A percentile compares a stretch with the other conserved stretches of the same genome.
Evolutionary conservation across 1,140 invertebrate species (phyloP).

Genomic region (Drosophila melanogaster): DNA sequence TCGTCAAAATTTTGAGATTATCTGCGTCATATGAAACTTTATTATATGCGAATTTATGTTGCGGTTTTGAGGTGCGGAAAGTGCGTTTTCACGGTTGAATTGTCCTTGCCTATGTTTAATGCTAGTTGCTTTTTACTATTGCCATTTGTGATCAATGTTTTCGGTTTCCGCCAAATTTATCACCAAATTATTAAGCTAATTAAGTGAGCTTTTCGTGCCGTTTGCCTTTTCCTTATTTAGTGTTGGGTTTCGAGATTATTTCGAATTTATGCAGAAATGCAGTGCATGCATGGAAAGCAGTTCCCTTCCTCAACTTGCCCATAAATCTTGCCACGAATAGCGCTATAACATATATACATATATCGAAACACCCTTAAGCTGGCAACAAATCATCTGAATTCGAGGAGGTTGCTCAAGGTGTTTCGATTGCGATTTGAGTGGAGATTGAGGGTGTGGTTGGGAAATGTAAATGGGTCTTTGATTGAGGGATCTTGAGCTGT

Average conservation of each 20-base stretch:
- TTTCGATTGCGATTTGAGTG: conserved; percentile 43
- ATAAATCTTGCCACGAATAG: conserved; percentile 68
- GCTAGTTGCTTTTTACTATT: conserved; percentile 1
- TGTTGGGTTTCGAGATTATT: conserved; percentile 51
- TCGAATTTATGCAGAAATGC: conserved; percentile 70
- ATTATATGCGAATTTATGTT: not conserved
- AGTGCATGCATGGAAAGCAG: conserved; percentile 22
- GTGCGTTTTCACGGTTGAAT: conserved; percentile 14
- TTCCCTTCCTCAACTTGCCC: conserved; percentile 13
- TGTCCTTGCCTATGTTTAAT: conserved; percentile 2
- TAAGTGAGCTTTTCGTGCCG: conserved; percentile 61
- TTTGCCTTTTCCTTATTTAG: conserved; percentile 22
- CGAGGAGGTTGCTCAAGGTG: conserved; percentile 44
- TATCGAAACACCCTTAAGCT: conserved; percentile 41
- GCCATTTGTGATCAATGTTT: conserved; percentile 15
- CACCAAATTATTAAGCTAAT: conserved; percentile 75
- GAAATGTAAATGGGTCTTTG: conserved; percentile 31
- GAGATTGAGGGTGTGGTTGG: conserved; percentile 33
- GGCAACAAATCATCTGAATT: conserved; percentile 68
- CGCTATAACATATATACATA: conserved; percentile 18
- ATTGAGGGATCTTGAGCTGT: conserved; percentile 21
- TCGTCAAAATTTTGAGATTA: conserved; percentile 13
- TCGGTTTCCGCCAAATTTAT: conserved; percentile 66
- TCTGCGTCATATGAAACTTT: conserved; percentile 12
- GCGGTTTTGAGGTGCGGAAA: too few species aligned